phyloP scores from a whole-genome alignment of 2,113 vertebrate species.

The Phalacrocorax pelagicus region DNA sequence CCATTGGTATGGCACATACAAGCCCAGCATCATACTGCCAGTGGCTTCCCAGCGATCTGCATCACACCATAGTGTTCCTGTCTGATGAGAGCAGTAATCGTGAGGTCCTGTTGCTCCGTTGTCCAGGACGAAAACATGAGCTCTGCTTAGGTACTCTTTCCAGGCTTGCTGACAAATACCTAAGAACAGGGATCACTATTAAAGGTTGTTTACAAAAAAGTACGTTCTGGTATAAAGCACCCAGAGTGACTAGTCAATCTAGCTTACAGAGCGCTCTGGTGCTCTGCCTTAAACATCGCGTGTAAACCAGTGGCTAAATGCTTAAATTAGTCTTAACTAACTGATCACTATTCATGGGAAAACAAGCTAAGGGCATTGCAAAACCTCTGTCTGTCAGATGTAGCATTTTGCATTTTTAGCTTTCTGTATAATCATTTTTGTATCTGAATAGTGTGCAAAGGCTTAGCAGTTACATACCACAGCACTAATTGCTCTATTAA shows the following conservation, averaged over 20 bases:
- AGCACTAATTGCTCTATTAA: background rate
- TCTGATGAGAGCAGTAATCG: background rate
- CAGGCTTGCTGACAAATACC: background rate
- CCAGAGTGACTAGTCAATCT: background rate
- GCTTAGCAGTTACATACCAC: background rate
- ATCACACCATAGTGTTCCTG: background rate
- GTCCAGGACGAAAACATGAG: background rate
- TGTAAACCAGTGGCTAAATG: background rate
- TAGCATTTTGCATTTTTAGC: background rate
- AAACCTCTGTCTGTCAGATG: background rate
- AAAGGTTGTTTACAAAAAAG: background rate
- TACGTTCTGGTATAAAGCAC: background rate
- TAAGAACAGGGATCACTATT: background rate
- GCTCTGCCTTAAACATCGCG: background rate
- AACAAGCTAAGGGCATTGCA: background rate
- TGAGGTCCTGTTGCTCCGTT: background rate
- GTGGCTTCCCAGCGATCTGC: background rate
- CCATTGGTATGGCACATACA: background rate
- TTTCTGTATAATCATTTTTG: background rate
- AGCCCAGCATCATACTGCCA: background rate
- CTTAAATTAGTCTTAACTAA: background rate
- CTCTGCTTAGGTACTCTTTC: background rate
- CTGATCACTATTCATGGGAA: background rate
- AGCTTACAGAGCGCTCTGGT: background rate
- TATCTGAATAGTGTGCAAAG: background rate